phyloP scores from a whole-genome alignment of 2,888 invertebrate species.

The Hirtodrosophila alboralis region DNA sequence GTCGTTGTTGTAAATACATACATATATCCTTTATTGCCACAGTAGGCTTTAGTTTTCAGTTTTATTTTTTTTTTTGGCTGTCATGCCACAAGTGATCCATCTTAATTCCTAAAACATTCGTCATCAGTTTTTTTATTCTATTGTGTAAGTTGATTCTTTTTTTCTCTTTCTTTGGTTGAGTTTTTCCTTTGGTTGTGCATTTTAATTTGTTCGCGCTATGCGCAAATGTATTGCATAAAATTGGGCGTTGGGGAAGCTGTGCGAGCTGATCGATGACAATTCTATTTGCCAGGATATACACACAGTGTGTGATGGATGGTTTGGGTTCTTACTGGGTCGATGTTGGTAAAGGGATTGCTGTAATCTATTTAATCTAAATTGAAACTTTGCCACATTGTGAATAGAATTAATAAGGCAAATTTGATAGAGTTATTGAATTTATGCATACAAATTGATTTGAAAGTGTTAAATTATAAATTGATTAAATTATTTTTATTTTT shows the following conservation, averaged over 20 bases:
- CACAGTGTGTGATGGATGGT: slow-evolving; percentile 59
- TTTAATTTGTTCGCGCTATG: slow-evolving; percentile 74
- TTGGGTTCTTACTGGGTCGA: slow-evolving; percentile 11
- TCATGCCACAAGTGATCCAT: slow-evolving; percentile 83
- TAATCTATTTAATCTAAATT: slow-evolving; percentile 57
- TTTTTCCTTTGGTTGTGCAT: slow-evolving; percentile 54
- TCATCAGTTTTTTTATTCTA: slow-evolving; percentile 66
- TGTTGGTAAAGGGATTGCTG: slow-evolving; percentile 5
- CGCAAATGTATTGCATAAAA: slow-evolving; percentile 65
- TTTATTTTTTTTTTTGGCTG: slow-evolving; percentile 60
- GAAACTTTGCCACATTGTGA: slow-evolving; percentile 27
- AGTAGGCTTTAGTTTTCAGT: slow-evolving; percentile 21
- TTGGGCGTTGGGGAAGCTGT: slow-evolving; percentile 53
- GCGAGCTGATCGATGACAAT: slow-evolving; percentile 79
- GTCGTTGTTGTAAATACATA: too few species aligned
- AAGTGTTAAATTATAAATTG: too few species aligned
- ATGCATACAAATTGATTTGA: too few species aligned
- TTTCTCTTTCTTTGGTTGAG: too few species aligned
- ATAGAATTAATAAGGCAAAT: too few species aligned
- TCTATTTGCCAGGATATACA: slow-evolving; percentile 67
- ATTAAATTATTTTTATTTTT: too few species aligned
- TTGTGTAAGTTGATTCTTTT: slow-evolving; percentile 57
- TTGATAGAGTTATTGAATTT: too few species aligned
- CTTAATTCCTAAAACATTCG: slow-evolving; percentile 81
- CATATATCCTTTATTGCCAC: slow-evolving; percentile 50